Conservation (phyloP, 2,888 invertebrate genomes). For the Phortica okadai region DNA sequence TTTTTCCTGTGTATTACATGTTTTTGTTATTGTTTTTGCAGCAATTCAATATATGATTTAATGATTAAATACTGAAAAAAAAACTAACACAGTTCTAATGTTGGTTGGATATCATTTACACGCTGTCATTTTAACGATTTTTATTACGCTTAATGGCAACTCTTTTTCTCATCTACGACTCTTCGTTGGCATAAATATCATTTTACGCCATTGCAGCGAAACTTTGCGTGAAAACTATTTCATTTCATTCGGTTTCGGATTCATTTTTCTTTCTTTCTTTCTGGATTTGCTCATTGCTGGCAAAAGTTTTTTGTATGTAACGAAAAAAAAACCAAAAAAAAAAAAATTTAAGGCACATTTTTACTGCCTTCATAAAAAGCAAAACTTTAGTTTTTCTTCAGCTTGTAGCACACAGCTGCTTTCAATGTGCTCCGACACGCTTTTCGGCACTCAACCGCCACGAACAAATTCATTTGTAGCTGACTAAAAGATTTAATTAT, state of each 20-base stretch:
- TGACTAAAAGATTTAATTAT: conserved; percentile 33
- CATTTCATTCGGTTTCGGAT: neutral
- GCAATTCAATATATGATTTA: too few relatives aligned
- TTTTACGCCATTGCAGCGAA: conserved; percentile 8
- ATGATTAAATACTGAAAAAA: too few relatives aligned
- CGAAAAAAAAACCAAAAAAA: neutral
- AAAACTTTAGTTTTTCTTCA: conserved; percentile 12
- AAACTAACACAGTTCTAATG: too few relatives aligned
- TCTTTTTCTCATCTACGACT: neutral
- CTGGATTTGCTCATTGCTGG: neutral
- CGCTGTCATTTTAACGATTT: neutral
- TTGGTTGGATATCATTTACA: neutral
- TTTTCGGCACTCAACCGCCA: neutral
- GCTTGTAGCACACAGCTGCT: conserved; percentile 11
- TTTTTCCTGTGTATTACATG: too few relatives aligned
- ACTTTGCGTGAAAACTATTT: conserved; percentile 10
- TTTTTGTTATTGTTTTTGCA: too few relatives aligned
- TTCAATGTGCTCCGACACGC: conserved; percentile 17
- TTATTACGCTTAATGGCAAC: neutral
- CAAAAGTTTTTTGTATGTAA: conserved; percentile 20
- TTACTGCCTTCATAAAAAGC: neutral
- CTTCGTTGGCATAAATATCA: neutral
- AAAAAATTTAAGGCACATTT: neutral
- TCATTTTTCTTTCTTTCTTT: neutral
- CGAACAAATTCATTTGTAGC: conserved; percentile 19